Evolutionary conservation across 2,888 invertebrate genomes (phyloP).

Genomic region (Aphodius sticticus): DNA sequence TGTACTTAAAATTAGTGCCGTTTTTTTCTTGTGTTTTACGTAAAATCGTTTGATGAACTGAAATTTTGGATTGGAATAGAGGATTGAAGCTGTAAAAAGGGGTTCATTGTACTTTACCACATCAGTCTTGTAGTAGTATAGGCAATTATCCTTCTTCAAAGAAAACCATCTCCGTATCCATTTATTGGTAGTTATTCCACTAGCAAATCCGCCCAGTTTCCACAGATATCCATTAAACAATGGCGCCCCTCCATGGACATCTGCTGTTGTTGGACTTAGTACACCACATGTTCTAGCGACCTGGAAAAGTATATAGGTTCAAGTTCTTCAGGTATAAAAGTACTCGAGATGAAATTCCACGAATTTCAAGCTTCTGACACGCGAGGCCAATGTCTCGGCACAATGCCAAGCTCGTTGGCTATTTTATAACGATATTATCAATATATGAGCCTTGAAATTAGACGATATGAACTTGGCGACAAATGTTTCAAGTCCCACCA

Average conservation of each 20-base stretch:
- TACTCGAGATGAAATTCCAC: not conserved
- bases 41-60: too few relatives aligned
- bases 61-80: not conserved
- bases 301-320: slow-evolving; percentile 52
- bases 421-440: not conserved
- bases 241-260: slow-evolving; percentile 67
- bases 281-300: slow-evolving; percentile 88
- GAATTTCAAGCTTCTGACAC: not conserved
- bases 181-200: slow-evolving; percentile 64
- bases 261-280: slow-evolving; percentile 72
- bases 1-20: too few relatives aligned
- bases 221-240: slow-evolving; percentile 81
- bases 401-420: not conserved
- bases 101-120: slow-evolving; percentile 64
- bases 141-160: slow-evolving; percentile 88
- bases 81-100: not conserved
- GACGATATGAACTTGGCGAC: not conserved
- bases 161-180: slow-evolving; percentile 95
- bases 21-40: too few relatives aligned
- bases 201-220: slow-evolving; percentile 72
- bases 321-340: not conserved
- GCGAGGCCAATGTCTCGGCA: not conserved
- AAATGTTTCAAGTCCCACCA: too few relatives aligned
- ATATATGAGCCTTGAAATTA: not conserved
- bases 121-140: slow-evolving; percentile 94